Evolutionary conservation across 2,888 invertebrate species (phyloP), one percentile per base, ranked within the genome.

Genomic region (Amiota communis): DNA sequence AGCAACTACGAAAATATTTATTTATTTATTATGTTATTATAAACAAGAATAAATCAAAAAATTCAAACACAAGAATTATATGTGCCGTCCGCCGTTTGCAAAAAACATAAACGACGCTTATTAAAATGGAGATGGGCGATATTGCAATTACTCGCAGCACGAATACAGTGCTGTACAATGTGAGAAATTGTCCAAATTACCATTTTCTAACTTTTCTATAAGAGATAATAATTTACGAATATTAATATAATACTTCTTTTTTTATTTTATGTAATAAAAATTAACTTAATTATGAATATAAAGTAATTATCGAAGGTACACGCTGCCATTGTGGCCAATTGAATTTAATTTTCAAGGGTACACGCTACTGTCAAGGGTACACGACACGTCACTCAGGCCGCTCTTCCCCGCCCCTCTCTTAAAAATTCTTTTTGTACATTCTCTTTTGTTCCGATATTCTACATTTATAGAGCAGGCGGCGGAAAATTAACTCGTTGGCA

Each of bases 331-430:
- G n/a, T n/a, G n/a, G n/a, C n/a, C n/a, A n/a, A n/a, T n/a, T n/a
- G n/a, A n/a, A n/a, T n/a, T n/a, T n/a, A n/a, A n/a, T n/a, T n/a
- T n/a, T n/a, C n/a, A n/a, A n/a, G n/a, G n/a, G n/a, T n/a, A n/a
- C n/a, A n/a, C n/a, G n/a, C n/a, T n/a, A n/a, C n/a, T n/a, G n/a
- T n/a, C n/a, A n/a, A n/a, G n/a, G n/a, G n/a, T n/a, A n/a, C n/a
- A n/a, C n/a, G 87, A 88, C 87, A 87, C 87, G 87, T 87, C 87
- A 87, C 83, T 81, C 85, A 81, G 76, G 78, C 78, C 80, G 75
- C 74, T 79, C 80, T n/a, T n/a, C n/a, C n/a, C n/a, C n/a, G n/a
- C n/a, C n/a, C n/a, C n/a, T 61, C 61, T 64, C 36, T 64, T 64
- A 23, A n/a, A n/a, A n/a, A 23, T 64, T 64, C 47, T 64, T 48